Evolutionary conservation across 2,797 vertebrate species (phyloP), one percentile per base, ranked within the genome.

Genomic region (Tiaroga cobitis): DNA sequence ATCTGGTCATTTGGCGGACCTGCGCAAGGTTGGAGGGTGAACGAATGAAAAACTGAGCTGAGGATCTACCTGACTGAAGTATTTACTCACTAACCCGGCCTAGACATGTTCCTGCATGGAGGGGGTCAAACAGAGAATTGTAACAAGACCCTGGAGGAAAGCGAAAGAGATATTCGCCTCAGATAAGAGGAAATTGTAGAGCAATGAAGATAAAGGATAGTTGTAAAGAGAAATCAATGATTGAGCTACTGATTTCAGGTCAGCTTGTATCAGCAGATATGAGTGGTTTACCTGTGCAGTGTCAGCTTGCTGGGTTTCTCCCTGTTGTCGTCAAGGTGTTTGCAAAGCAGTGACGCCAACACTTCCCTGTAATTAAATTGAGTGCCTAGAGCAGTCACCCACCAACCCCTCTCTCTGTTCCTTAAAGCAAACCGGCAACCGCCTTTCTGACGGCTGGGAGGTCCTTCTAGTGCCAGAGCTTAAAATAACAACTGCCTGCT

Each of bases 361-460:
- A 88, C 87, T 92, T 65, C 91, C 92, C 93, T 94, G 91, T 93
- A 94, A 94, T 95, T 94, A 94, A 89, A 91, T 88, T 89, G 86
- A 91, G 80, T 85, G 80, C 85, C 78, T 83, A 46, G 11, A 70
- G 87, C 46, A 63, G 72, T 49, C 54, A 49, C 18, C 29, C 69
- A 41, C 18, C 49, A 41, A 76, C 72, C 81, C 72, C 37, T 49
- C 41, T 39, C 59, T 41, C 32, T 15, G 4, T 73, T 73, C 9
- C 19, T 80, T 79, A 81, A 85, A 73, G 54, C 68, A 73, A 80
- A 39, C 34, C 0, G 19, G 41, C 78, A 80, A 39, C 34, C 0
- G 19, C 54, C 78, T 61, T 21, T 16, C 34, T 70, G 65, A 68
- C 1, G 70, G 54, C 85, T 85, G 85, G 87, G 80, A 83, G 82